These are phyloP conservation scores for Andrena bicolor DNA, from an alignment of 2,888 invertebrate species.

Conservation along the genomic window DNA sequence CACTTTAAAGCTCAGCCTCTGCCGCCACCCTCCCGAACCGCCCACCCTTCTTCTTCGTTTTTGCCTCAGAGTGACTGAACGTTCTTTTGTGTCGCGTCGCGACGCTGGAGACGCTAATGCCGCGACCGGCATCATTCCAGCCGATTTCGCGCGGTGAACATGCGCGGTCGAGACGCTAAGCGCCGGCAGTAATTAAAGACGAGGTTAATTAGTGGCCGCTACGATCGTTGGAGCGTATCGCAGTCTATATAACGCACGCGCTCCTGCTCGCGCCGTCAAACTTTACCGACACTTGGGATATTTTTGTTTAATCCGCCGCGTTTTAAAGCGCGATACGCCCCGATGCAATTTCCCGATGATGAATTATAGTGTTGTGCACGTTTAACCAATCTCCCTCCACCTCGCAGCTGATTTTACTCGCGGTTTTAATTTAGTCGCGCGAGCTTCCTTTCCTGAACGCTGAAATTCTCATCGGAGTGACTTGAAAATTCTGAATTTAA, in stretches of 20 bases:
- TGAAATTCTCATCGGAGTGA: background rate
- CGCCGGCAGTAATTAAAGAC: constrained; percentile 70
- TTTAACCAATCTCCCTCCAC: background rate
- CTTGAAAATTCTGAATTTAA: background rate
- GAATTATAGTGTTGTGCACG: constrained; percentile 7
- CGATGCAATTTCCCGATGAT: constrained; percentile 29
- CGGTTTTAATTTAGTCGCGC: no score
- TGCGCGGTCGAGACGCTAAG: constrained; percentile 61
- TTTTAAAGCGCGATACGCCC: constrained; percentile 3
- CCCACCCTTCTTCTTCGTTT: constrained; percentile 16
- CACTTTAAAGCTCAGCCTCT: background rate
- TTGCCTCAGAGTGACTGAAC: background rate
- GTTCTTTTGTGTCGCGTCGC: constrained; percentile 43
- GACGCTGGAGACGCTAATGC: constrained; percentile 27
- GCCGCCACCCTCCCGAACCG: background rate
- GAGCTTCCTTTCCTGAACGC: no score
- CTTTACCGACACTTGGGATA: constrained; percentile 26
- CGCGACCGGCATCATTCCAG: constrained; percentile 56
- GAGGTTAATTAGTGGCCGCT: constrained; percentile 69
- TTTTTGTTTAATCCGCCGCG: constrained; percentile 18
- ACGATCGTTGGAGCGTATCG: constrained; percentile 43
- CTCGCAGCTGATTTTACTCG: background rate
- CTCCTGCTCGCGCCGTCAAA: constrained; percentile 35
- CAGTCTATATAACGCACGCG: constrained; percentile 28
- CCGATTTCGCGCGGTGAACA: constrained; percentile 63